Percentiles rank a stretch among this genome's conserved stretches.
Conservation (phyloP, 2,888 invertebrate genomes). For the Lamproptera curius region DNA sequence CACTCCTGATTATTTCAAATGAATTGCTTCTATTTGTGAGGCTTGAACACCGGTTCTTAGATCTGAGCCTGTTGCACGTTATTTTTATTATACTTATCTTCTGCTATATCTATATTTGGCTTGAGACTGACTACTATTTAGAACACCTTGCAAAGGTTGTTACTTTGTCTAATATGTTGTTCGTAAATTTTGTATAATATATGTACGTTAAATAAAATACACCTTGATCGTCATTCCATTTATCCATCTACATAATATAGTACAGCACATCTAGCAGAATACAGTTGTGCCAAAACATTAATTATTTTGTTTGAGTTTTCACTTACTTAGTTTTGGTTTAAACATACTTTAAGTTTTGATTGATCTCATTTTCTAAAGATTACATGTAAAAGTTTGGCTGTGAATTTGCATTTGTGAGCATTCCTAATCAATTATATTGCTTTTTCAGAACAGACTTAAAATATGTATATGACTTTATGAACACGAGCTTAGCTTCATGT, state of each 20-base stretch:
- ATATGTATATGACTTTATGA: not conserved
- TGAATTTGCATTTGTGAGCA: constrained; percentile 5
- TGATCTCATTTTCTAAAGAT: constrained; percentile 2
- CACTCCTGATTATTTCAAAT: no score
- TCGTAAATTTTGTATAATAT: not conserved
- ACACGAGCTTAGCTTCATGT: constrained; percentile 63
- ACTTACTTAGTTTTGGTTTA: constrained; percentile 15
- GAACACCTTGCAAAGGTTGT: constrained; percentile 48
- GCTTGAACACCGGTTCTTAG: no score
- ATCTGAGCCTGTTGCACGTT: constrained; percentile 29
- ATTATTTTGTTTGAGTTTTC: constrained; percentile 17
- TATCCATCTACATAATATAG: no score
- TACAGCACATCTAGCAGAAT: not conserved
- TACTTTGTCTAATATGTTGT: constrained; percentile 38
- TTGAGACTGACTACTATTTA: constrained; percentile 68
- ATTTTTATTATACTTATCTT: constrained; percentile 41
- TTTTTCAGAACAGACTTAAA: no score
- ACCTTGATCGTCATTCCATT: no score
- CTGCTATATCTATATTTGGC: constrained; percentile 43
- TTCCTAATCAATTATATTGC: no score
- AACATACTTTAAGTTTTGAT: not conserved
- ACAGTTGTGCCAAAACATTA: constrained; percentile 32
- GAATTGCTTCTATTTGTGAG: no score
- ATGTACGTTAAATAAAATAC: no score
- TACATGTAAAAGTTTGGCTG: constrained; percentile 8